A percentile compares a stretch with the other conserved stretches of the same genome.
phyloP scores from a whole-genome alignment of 2,888 invertebrate genomes.

The Frankliniella intonsa region DNA sequence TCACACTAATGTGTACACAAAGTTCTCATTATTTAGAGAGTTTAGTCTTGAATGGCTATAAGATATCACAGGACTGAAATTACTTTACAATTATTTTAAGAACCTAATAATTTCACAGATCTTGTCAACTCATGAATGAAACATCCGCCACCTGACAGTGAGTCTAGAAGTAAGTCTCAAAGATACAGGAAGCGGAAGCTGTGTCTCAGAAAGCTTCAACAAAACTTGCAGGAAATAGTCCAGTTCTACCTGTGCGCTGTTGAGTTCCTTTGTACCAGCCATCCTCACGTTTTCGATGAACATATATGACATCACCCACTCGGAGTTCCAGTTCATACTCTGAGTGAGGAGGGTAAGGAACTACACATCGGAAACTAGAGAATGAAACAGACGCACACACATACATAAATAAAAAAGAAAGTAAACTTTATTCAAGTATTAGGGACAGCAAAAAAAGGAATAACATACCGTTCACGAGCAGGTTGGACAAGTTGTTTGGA shows the following conservation, averaged over 20 bases:
- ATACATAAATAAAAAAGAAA: slow-evolving; percentile 33
- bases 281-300: slow-evolving; percentile 86
- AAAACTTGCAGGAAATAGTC: slow-evolving; percentile 93
- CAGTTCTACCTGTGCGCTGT: slow-evolving; percentile 83
- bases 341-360: slow-evolving; percentile 90
- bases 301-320: slow-evolving; percentile 85
- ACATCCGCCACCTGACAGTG: slow-evolving; percentile 17
- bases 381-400: neutral
- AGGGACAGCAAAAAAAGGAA: too few relatives aligned
- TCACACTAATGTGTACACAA: too few relatives aligned
- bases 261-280: slow-evolving; percentile 95
- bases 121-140: neutral
- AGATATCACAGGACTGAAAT: neutral
- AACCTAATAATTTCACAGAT: neutral
- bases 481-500: slow-evolving; percentile 50
- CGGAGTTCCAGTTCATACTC: slow-evolving; percentile 87
- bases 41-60: neutral
- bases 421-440: neutral
- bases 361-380: slow-evolving; percentile 79
- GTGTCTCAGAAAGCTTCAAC: slow-evolving; percentile 64
- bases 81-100: neutral
- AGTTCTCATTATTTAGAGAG: too few relatives aligned
- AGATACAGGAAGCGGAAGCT: slow-evolving; percentile 43
- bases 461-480: slow-evolving; percentile 51
- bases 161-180: slow-evolving; percentile 47